Percentiles rank a stretch among this genome's conserved stretches.
Evolutionary conservation across 2,888 invertebrate species (phyloP).

Genomic region (Limnephilus marmoratus): DNA sequence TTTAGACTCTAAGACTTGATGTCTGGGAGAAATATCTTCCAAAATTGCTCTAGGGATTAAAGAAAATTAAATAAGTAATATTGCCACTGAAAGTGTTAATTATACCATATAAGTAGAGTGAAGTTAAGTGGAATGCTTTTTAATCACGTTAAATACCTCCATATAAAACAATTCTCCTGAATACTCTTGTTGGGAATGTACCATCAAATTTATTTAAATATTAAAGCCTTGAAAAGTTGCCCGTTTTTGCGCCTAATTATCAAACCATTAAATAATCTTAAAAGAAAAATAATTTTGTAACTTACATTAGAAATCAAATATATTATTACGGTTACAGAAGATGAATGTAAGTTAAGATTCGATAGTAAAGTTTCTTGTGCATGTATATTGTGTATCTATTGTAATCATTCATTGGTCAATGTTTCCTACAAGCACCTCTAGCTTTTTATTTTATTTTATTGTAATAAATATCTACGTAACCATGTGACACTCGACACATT

Average conservation of each 20-base stretch:
- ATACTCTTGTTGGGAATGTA: not conserved
- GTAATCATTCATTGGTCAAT: slow-evolving; percentile 22
- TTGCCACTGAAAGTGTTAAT: not conserved
- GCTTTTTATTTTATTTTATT: slow-evolving; percentile 32
- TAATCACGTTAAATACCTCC: too few species aligned
- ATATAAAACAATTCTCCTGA: not conserved
- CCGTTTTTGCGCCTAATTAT: not conserved
- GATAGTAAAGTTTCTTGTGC: slow-evolving; percentile 5
- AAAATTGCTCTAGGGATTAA: too few species aligned
- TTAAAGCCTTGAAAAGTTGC: not conserved
- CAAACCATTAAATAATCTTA: not conserved
- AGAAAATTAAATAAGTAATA: not conserved
- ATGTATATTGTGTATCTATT: slow-evolving; percentile 18
- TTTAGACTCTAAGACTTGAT: too few species aligned
- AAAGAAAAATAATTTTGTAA: not conserved
- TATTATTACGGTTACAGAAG: not conserved
- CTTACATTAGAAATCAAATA: not conserved
- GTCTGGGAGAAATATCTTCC: too few species aligned
- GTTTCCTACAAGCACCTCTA: slow-evolving; percentile 34
- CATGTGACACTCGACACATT: slow-evolving; percentile 16
- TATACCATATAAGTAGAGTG: not conserved
- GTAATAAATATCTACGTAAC: not conserved
- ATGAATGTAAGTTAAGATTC: not conserved
- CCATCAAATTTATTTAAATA: not conserved
- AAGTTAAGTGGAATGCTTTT: not conserved